Evolutionary conservation across 2,113 vertebrate genomes (phyloP).

Genomic region (Rhinoderma darwinii): DNA sequence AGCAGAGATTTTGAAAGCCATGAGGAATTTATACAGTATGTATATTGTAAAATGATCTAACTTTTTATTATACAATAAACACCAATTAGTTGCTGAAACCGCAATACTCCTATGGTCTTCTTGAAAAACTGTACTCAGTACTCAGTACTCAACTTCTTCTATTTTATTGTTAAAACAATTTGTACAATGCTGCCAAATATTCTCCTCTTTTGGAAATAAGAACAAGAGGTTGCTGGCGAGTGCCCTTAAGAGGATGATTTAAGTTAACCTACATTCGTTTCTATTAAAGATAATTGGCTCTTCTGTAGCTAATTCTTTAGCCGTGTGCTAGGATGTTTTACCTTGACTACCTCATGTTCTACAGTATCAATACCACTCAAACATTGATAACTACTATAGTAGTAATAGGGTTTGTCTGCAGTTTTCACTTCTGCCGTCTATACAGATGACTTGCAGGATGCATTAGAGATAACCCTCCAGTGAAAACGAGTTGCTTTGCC

Average conservation of each 20-base stretch:
- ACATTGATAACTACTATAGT: not conserved
- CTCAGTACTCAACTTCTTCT: not conserved
- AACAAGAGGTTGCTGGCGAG: not conserved
- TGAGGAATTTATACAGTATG: not conserved
- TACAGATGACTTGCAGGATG: not conserved
- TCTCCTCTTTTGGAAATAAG: not conserved
- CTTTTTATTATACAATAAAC: not conserved
- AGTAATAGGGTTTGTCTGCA: not conserved
- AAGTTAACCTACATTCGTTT: not conserved
- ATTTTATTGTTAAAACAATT: not conserved
- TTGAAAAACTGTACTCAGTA: too few species aligned
- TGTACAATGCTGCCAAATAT: not conserved
- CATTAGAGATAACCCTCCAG: not conserved
- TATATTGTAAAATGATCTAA: not conserved
- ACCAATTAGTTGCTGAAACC: not conserved
- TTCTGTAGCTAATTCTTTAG: not conserved
- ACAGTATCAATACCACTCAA: not conserved
- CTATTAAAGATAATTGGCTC: conserved; percentile 16
- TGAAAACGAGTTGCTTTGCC: too few species aligned
- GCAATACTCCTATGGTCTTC: too few species aligned
- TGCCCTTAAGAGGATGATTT: not conserved
- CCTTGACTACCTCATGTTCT: not conserved
- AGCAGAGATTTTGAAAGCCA: not conserved
- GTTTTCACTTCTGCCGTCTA: not conserved
- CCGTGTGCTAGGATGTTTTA: not conserved